Base-by-base conservation (phyloP, 2,888 invertebrate genomes). In the Drosophila anomalata region DNA sequence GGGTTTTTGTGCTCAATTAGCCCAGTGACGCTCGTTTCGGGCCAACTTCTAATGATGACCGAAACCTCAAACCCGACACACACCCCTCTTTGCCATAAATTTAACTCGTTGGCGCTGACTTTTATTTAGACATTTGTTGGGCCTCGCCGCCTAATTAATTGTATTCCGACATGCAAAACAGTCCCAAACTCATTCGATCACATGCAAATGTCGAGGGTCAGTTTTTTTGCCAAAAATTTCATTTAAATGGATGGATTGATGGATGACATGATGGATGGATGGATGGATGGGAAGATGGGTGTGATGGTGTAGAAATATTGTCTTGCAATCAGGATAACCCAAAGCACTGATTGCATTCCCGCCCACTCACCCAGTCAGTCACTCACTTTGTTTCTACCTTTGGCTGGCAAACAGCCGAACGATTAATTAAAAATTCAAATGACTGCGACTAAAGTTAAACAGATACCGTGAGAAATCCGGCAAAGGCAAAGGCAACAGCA, bases 391-490 rank as follows among this genome's bases (percentile, higher is more conserved):
- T 26, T 17, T 68, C 73, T 48, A 39, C 39, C 48, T 39, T 51
- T 66, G 70, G 58, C 54, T 24, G 68, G 44, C 57, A 48, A 68
- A 67, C 52, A 65, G 65, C 71, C 63, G 55, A 68, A 39, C 78
- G 77, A 85, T 83, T 85, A 88, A 88, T 85, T 88, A 86, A 75
- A 70, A 77, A 88, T 78, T 79, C 73, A 88, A 88, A 78, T 77
- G 80, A 78, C 73, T 78, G 71, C 76, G 69, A 79, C 79, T 73
- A 77, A 82, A 86, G 78, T 73, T 86, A 86, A 86, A 85, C 79
- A 83, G 80, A 86, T 85, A 84, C 76, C 76, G 75, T 70, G 75
- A 84, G 76, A 78, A 73, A 83, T 85, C 86, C 73, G 69, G 71
- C 75, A 48, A 20, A 1, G 12, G 31, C 20, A 20, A 31, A 20